phyloP scores from a whole-genome alignment of 2,888 invertebrate genomes.

The Apodemia duryi region DNA sequence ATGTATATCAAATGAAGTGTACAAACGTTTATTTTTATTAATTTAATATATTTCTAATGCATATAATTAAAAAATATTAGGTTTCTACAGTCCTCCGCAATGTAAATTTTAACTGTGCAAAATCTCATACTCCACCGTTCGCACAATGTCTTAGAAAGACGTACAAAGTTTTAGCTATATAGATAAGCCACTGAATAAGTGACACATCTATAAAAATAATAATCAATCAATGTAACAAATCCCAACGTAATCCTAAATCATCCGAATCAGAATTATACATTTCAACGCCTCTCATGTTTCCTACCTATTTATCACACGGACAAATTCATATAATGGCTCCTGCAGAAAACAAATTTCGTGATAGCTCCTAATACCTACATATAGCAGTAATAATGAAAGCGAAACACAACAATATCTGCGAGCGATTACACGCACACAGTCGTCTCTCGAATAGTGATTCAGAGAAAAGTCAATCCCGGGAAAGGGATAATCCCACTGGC shows the following conservation, averaged over 20 bases:
- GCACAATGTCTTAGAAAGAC: too few relatives aligned
- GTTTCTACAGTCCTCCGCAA: too few relatives aligned
- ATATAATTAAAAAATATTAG: too few relatives aligned
- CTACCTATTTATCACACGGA: background rate
- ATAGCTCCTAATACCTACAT: background rate
- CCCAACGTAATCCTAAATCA: background rate
- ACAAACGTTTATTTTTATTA: too few relatives aligned
- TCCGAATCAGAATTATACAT: background rate
- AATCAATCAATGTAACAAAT: background rate
- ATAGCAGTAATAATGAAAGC: background rate
- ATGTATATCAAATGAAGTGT: too few relatives aligned
- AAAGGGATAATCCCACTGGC: conserved; percentile 59
- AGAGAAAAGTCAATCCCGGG: conserved; percentile 40
- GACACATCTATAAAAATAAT: background rate
- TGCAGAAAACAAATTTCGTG: too few relatives aligned
- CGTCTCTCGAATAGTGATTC: conserved; percentile 17
- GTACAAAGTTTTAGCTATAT: too few relatives aligned
- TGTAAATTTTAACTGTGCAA: too few relatives aligned
- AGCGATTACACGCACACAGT: conserved; percentile 11
- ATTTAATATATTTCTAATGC: too few relatives aligned
- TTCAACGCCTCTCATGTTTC: background rate
- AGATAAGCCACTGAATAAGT: too few relatives aligned
- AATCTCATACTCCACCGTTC: too few relatives aligned
- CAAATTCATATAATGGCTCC: background rate
- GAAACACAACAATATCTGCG: background rate